Base-by-base conservation (phyloP, 2,888 invertebrate genomes). In the Drosophila paranaensis region DNA sequence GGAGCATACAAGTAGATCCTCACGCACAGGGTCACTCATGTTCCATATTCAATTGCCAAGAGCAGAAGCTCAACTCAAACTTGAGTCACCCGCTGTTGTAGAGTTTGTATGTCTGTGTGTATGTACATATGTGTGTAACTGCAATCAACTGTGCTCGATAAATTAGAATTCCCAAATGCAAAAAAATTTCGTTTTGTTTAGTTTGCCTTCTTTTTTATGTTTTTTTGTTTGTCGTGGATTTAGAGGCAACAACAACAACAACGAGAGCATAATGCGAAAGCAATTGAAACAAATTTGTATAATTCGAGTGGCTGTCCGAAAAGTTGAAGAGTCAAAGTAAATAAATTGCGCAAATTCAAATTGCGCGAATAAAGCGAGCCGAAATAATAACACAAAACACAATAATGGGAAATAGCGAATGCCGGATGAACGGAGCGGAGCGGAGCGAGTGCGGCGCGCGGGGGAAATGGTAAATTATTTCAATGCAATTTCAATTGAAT, bases 261-360 rank as follows among this genome's bases (percentile, higher is more conserved):
- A 65, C 40, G 60, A 51, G 30, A 20, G 42, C 40, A 61, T 37
- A 37, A 71, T 39, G 48, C 63, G 57, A 75, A 58, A 53, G 43
- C 61, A 50, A 72, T 71, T 68, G 54, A 68, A 81, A 71, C 45
- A 43, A 58, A 61, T 54, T 67, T 76, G 37, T 63, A 66, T 70
- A 82, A 56, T 68, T 71, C 43, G 16, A 65, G 62, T 54, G 62
- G 70, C 62, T 63, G 58, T 58, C 64, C 33, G 46, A 63, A 50
- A 74, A 77, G 79, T 85, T 88, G 74, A 85, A 70, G 72, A 82
- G 85, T 74, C 73, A 81, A 75, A 75, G 74, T 50, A 77, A 88
- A 88, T 83, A 85, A 82, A 88, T 83, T 88, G 73, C 62, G 56
- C 64, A 85, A 79, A 85, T 82, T 79, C 56, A 61, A 81, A 77